Conservation (phyloP, 1,140 invertebrate genomes). For the Colletes gigas region DNA sequence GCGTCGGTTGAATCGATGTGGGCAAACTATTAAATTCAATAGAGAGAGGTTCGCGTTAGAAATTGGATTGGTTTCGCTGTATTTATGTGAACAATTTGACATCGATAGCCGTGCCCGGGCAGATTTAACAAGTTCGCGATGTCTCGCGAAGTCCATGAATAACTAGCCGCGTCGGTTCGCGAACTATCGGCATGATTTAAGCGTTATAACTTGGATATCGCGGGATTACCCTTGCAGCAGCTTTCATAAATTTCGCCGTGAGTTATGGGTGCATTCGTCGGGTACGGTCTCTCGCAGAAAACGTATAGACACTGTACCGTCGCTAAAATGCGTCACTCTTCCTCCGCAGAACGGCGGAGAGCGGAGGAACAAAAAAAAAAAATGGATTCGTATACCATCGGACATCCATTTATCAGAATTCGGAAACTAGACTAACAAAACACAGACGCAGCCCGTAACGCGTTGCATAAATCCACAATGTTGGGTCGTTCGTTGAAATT, state of each 20-base stretch:
- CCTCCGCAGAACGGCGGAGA: too few relatives aligned
- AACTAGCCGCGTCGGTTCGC: constrained; percentile 21
- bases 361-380: constrained; percentile 7
- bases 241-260: constrained; percentile 49
- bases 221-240: neutral
- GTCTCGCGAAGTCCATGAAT: constrained; percentile 17
- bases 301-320: neutral
- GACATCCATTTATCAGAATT: constrained; percentile 46
- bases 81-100: constrained; percentile 13
- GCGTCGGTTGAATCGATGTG: neutral
- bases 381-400: constrained; percentile 2
- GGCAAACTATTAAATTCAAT: neutral
- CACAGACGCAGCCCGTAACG: constrained; percentile 21
- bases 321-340: constrained; percentile 8
- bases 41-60: neutral
- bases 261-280: constrained; percentile 12
- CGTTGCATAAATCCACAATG: constrained; percentile 31
- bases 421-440: constrained; percentile 24
- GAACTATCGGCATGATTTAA: constrained; percentile 56
- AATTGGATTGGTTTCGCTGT: neutral
- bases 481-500: constrained; percentile 32
- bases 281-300: constrained; percentile 7
- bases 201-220: constrained; percentile 52
- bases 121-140: constrained; percentile 23
- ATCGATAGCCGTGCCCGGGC: neutral